phyloP scores from a whole-genome alignment of 1,140 invertebrate species.

The Eupristina koningsbergeri region DNA sequence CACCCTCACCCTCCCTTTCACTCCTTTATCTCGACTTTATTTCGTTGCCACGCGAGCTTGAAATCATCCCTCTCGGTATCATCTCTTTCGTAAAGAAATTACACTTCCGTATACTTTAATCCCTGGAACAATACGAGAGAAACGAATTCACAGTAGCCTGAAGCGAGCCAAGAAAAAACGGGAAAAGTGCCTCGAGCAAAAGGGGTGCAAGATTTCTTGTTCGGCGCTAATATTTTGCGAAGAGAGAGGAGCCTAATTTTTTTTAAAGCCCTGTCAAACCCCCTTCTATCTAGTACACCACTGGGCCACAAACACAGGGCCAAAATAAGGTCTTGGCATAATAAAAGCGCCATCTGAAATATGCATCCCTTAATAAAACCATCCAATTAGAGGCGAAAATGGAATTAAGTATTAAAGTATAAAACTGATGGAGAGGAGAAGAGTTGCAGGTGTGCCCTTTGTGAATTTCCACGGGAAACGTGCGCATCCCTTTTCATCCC shows the following conservation, averaged over 20 bases:
- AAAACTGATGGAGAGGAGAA: constrained; percentile 23
- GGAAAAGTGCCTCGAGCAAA: constrained; percentile 55
- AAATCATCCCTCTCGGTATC: constrained; percentile 37
- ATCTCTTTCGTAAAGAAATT: constrained; percentile 62
- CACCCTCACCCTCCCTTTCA: not conserved
- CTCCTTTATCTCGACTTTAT: constrained; percentile 37
- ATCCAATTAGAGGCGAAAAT: constrained; percentile 72
- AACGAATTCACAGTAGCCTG: constrained; percentile 22
- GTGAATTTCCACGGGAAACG: constrained; percentile 20
- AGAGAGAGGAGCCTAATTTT: constrained; percentile 68
- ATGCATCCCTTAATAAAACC: constrained; percentile 74
- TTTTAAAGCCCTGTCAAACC: constrained; percentile 54
- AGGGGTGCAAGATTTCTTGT: constrained; percentile 60
- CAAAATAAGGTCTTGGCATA: constrained; percentile 60
- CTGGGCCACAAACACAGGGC: not conserved
- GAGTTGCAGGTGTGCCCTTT: constrained; percentile 33
- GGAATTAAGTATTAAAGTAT: constrained; percentile 69
- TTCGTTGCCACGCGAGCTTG: constrained; percentile 41
- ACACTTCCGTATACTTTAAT: constrained; percentile 70
- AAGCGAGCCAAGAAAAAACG: constrained; percentile 35
- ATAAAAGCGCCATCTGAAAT: constrained; percentile 74
- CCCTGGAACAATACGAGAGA: constrained; percentile 64
- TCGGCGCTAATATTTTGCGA: constrained; percentile 67
- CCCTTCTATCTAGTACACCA: constrained; percentile 13
- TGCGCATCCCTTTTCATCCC: not conserved